These are phyloP conservation scores for Alaudala cheleensis DNA, from an alignment of 2,113 vertebrate genomes.

Conservation along the genomic window DNA sequence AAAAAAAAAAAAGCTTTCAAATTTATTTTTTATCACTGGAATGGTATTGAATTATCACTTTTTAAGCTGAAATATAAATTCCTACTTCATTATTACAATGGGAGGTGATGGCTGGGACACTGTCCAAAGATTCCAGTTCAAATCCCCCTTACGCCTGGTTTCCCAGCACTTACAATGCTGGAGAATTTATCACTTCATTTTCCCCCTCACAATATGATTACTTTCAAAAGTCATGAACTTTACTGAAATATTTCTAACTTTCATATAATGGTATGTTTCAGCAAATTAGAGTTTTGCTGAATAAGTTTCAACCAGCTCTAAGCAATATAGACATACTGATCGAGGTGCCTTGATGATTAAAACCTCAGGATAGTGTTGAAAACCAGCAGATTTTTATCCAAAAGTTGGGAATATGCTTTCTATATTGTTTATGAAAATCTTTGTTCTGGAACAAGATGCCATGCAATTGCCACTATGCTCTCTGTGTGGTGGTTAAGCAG, in stretches of 20 bases:
- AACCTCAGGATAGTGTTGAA: not conserved
- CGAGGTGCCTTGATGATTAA: not conserved
- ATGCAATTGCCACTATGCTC: not conserved
- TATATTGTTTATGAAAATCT: not conserved
- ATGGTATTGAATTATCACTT: not conserved
- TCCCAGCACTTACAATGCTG: not conserved
- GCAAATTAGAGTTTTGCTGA: not conserved
- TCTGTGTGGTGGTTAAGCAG: not conserved
- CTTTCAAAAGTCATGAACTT: not conserved
- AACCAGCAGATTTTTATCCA: not conserved
- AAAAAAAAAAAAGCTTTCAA: not conserved
- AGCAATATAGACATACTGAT: not conserved
- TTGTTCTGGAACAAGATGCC: not conserved
- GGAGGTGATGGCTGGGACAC: not conserved
- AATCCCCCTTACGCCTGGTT: not conserved
- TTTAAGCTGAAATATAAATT: not conserved
- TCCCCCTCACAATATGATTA: not conserved
- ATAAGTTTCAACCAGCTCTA: not conserved
- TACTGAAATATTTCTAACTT: not conserved
- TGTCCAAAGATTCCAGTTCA: not conserved
- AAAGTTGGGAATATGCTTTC: not conserved
- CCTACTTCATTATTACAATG: not conserved
- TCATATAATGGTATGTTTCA: not conserved
- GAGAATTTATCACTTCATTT: conserved; percentile 24
- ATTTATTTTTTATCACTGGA: not conserved